A percentile compares a stretch with the other conserved stretches of the same genome.
These are phyloP conservation scores for Urechis unicinctus DNA, from an alignment of 2,888 invertebrate genomes.

Conservation along the genomic window DNA sequence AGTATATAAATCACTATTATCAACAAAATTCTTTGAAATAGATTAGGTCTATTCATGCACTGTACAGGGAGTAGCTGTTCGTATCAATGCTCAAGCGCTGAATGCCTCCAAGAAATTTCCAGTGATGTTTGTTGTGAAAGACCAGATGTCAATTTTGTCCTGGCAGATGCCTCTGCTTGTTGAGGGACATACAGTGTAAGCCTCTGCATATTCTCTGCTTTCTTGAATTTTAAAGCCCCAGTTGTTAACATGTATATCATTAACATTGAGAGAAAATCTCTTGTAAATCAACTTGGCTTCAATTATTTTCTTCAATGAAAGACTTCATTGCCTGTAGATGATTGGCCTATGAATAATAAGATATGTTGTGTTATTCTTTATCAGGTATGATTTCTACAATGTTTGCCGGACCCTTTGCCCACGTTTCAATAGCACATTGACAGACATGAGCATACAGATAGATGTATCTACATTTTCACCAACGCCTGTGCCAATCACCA, in stretches of 20 bases:
- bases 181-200: neutral
- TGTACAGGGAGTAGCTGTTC: conserved; percentile 38
- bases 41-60: too few species aligned
- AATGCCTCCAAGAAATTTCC: conserved; percentile 59
- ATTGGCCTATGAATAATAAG: too few species aligned
- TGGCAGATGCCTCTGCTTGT: conserved; percentile 72
- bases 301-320: too few species aligned
- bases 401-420: conserved; percentile 47
- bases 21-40: too few species aligned
- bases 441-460: conserved; percentile 55
- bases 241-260: neutral
- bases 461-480: conserved; percentile 65
- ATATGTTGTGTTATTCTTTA: too few species aligned
- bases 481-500: conserved; percentile 56
- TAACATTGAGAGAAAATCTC: neutral
- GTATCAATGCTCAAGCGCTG: conserved; percentile 39
- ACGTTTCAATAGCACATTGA: too few species aligned
- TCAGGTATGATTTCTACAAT: conserved; percentile 28
- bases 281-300: too few species aligned
- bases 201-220: too few species aligned
- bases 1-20: too few species aligned
- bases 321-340: too few species aligned
- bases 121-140: conserved; percentile 67
- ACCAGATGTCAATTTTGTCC: conserved; percentile 69
- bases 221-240: too few species aligned